Conservation (phyloP, 2,797 vertebrate genomes). For the Scolopax rusticola region DNA sequence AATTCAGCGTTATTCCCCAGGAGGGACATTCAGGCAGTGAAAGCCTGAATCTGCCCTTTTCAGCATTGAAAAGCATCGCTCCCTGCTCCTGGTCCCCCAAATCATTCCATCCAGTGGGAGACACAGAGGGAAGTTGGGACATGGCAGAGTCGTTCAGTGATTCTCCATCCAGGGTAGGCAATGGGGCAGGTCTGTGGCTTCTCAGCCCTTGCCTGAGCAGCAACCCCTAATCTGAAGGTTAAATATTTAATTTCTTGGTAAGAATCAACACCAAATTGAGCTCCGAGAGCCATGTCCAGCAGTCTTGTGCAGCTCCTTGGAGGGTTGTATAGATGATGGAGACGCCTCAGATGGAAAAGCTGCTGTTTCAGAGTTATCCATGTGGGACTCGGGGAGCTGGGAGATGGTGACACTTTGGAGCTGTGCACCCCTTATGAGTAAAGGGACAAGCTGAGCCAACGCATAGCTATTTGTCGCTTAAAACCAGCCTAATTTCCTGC, state of each 20-base stretch:
- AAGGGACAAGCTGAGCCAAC: not conserved
- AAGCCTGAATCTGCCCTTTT: not conserved
- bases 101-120: accelerated
- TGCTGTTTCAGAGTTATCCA: not conserved
- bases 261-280: not conserved
- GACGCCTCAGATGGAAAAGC: not conserved
- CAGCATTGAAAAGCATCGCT: not conserved
- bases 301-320: accelerated
- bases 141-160: accelerated
- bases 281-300: not conserved
- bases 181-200: not conserved
- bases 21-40: not conserved
- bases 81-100: not conserved
- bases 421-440: not conserved
- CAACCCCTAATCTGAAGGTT: not conserved
- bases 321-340: not conserved
- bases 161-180: accelerated
- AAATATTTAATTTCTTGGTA: not conserved
- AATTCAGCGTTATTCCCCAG: not conserved
- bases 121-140: accelerated
- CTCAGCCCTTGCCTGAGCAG: not conserved
- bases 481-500: not conserved
- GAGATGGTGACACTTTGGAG: accelerated
- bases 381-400: not conserved
- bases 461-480: not conserved